Evolutionary conservation across 2,888 invertebrate genomes (phyloP).

Genomic region (Andrena marginata): DNA sequence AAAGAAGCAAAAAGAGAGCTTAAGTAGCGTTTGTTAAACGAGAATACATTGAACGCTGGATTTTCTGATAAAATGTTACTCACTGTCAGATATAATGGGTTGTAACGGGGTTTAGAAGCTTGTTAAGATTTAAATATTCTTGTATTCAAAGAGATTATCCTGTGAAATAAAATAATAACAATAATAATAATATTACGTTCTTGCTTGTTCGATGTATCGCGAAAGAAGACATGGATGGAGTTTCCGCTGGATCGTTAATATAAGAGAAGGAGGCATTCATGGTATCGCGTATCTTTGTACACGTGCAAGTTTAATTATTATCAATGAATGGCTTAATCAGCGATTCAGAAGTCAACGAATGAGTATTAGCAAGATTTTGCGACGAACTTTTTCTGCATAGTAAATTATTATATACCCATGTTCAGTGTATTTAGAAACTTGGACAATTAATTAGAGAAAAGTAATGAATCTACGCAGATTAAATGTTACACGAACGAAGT

Average conservation of each 20-base stretch:
- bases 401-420: too few species aligned
- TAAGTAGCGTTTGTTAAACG: neutral
- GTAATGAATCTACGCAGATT: neutral
- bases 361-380: neutral
- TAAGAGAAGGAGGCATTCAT: constrained; percentile 11
- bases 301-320: neutral
- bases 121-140: too few species aligned
- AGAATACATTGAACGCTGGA: neutral
- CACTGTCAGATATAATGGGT: too few species aligned
- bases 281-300: neutral
- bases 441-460: neutral
- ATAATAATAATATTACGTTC: neutral
- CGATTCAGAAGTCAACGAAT: neutral
- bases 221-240: neutral
- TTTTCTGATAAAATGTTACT: neutral
- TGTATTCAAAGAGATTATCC: too few species aligned
- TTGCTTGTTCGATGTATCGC: neutral
- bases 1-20: neutral
- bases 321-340: constrained; percentile 15
- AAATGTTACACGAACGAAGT: neutral
- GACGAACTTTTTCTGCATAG: neutral
- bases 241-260: constrained; percentile 10
- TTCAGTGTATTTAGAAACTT: too few species aligned
- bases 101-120: too few species aligned
- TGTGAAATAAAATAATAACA: too few species aligned